A percentile compares a stretch with the other conserved stretches of the same genome.
Evolutionary conservation across 2,888 invertebrate genomes (phyloP).

Genomic region (Caenorhabditis japonica): DNA sequence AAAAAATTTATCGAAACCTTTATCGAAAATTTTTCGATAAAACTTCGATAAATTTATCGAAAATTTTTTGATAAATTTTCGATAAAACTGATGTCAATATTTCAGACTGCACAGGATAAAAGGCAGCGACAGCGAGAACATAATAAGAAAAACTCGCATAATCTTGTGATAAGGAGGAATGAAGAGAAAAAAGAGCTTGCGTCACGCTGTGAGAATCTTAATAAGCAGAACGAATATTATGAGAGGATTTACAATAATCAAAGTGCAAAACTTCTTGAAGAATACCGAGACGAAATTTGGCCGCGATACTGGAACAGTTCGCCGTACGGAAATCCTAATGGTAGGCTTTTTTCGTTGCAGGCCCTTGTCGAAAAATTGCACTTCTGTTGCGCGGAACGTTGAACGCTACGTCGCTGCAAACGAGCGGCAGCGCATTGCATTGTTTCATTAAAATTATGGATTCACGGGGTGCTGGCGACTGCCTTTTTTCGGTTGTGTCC

Average conservation of each 20-base stretch:
- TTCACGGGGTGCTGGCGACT: no score
- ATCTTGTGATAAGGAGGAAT: slow-evolving; percentile 1
- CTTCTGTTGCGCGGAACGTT: no score
- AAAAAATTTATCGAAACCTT: no score
- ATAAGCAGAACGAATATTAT: background rate
- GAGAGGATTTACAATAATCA: background rate
- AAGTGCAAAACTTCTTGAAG: background rate
- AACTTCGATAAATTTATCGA: no score
- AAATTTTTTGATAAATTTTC: no score
- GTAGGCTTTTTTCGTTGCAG: no score
- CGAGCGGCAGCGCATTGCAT: no score
- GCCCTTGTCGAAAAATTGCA: no score
- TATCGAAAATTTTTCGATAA: no score
- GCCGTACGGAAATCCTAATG: background rate
- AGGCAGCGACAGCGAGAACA: slow-evolving; percentile 2
- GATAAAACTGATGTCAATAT: background rate
- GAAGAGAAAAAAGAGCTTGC: slow-evolving; percentile 1
- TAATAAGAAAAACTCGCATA: slow-evolving; percentile 20
- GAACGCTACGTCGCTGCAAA: no score
- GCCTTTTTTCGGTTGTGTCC: no score
- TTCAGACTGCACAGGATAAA: slow-evolving; percentile 4
- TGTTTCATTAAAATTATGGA: no score
- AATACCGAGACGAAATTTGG: background rate
- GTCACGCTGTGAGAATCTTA: background rate
- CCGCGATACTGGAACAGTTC: slow-evolving; percentile 2